phyloP scores from a whole-genome alignment of 2,888 invertebrate genomes.

The Parnassius orleans region DNA sequence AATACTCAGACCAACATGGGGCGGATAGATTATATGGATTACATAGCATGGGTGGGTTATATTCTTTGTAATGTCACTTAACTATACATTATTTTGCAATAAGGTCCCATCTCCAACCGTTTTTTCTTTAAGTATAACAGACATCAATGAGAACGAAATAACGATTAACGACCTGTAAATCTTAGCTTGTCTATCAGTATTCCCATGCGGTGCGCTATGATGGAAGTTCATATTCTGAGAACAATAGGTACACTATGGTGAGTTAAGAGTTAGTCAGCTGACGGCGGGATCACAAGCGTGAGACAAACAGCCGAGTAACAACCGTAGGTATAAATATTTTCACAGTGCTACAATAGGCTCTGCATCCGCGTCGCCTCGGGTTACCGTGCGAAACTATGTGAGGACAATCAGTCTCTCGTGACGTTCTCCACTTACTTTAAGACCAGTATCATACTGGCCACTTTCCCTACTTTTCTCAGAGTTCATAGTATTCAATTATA shows the following conservation, averaged over 20 bases:
- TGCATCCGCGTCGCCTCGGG: constrained; percentile 49
- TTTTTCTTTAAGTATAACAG: constrained; percentile 4
- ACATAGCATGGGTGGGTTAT: no score
- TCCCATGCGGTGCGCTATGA: constrained; percentile 18
- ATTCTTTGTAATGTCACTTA: no score
- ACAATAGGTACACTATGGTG: constrained; percentile 38
- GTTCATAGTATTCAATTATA: background rate
- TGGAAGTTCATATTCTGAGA: constrained; percentile 31
- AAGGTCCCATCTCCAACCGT: background rate
- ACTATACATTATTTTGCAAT: background rate
- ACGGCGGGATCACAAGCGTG: constrained; percentile 50
- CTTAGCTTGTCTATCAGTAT: constrained; percentile 11
- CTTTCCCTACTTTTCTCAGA: constrained; percentile 33
- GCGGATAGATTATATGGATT: no score
- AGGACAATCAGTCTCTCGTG: constrained; percentile 41
- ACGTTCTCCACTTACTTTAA: constrained; percentile 38
- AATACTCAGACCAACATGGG: no score
- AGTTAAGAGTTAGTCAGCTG: constrained; percentile 49
- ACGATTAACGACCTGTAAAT: constrained; percentile 5
- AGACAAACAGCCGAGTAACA: constrained; percentile 44
- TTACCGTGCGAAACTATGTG: constrained; percentile 71
- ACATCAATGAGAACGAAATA: constrained; percentile 16
- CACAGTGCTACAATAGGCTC: constrained; percentile 36
- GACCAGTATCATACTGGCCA: constrained; percentile 34
- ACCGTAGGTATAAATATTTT: constrained; percentile 34